Evolutionary conservation across 2,888 invertebrate genomes (phyloP).

Genomic region (Tenthredo amoena): DNA sequence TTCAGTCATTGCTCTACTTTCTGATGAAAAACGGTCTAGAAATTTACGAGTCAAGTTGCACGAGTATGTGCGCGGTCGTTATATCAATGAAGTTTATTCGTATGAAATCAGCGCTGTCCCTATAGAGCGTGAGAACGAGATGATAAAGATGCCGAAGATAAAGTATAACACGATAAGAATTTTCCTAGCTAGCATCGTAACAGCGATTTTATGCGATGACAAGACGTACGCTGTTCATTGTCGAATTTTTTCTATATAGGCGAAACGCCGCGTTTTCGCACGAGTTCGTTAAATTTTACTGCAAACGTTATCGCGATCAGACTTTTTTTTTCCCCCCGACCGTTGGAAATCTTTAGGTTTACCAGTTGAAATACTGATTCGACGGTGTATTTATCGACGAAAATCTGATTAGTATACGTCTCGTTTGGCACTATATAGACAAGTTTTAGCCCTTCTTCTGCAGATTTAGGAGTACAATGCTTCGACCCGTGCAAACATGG

Average conservation of each 20-base stretch:
- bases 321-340: not conserved
- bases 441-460: not conserved
- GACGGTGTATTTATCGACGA: not conserved
- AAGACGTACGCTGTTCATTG: not conserved
- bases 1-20: not conserved
- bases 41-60: not conserved
- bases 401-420: not conserved
- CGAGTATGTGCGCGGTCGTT: not conserved
- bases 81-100: not conserved
- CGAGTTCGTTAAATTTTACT: not conserved
- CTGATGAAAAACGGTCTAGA: not conserved
- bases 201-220: not conserved
- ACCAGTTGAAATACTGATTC: not conserved
- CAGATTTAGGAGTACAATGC: not conserved
- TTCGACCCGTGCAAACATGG: not conserved
- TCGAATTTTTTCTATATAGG: not conserved
- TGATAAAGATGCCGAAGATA: not conserved
- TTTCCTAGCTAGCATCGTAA: not conserved
- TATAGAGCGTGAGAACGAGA: not conserved
- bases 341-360: not conserved
- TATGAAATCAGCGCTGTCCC: not conserved
- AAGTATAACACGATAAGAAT: not conserved
- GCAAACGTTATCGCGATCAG: not conserved
- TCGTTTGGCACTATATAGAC: slow-evolving; percentile 8
- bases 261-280: not conserved